Evolutionary conservation across 2,888 invertebrate species (phyloP).

Genomic region (Agrilus cyanescens): DNA sequence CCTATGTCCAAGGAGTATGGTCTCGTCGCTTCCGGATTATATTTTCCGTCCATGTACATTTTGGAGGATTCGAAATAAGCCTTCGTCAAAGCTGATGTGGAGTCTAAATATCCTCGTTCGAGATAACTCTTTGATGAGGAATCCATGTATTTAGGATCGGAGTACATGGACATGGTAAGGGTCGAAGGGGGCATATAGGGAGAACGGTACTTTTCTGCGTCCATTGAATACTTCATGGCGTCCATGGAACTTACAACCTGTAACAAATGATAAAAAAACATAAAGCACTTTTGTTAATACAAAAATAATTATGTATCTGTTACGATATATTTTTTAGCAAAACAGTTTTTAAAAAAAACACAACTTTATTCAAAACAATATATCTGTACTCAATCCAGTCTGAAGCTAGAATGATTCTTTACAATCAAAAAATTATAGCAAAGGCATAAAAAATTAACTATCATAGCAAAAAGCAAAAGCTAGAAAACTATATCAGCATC

Average conservation of each 20-base stretch:
- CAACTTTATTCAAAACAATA: no score
- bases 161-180: slow-evolving; percentile 59
- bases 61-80: slow-evolving; percentile 58
- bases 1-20: slow-evolving; percentile 50
- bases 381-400: no score
- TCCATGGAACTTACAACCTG: slow-evolving; percentile 68
- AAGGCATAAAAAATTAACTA: no score
- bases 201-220: slow-evolving; percentile 63
- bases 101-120: slow-evolving; percentile 57
- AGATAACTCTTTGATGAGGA: slow-evolving; percentile 43
- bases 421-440: no score
- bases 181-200: slow-evolving; percentile 52
- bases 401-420: no score
- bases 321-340: no score
- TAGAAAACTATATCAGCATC: no score
- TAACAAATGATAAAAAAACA: slow-evolving; percentile 27
- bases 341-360: no score
- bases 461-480: no score
- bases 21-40: slow-evolving; percentile 30
- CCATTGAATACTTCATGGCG: slow-evolving; percentile 66
- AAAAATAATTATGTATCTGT: no score
- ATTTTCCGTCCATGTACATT: slow-evolving; percentile 56
- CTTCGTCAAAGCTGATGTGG: slow-evolving; percentile 52
- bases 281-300: background rate
- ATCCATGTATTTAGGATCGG: slow-evolving; percentile 55